phyloP scores from a whole-genome alignment of 2,797 vertebrate species.

The Acridotheres tristis region DNA sequence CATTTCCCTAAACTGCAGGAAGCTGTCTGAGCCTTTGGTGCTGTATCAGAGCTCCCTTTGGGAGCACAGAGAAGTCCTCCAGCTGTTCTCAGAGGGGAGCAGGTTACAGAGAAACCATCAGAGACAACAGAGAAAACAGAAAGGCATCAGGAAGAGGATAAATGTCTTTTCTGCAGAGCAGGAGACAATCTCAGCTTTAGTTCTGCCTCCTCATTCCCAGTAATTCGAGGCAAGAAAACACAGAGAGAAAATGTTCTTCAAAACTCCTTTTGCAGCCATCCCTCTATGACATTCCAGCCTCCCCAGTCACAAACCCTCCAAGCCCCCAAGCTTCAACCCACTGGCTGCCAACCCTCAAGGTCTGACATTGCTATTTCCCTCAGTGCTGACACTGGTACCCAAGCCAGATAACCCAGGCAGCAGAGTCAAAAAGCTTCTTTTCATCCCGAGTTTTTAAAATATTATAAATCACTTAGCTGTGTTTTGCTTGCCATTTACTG shows the following conservation, averaged over 20 bases:
- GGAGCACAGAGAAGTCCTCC: not conserved
- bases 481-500: slow-evolving; percentile 5
- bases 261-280: not conserved
- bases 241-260: not conserved
- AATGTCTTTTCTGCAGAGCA: not conserved
- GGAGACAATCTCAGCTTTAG: not conserved
- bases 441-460: not conserved
- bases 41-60: not conserved
- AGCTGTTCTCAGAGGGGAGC: not conserved
- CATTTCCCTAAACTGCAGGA: not conserved
- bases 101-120: not conserved
- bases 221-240: not conserved
- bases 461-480: not conserved
- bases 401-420: not conserved
- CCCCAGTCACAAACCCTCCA: not conserved
- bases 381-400: not conserved
- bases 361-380: not conserved
- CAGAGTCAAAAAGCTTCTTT: not conserved
- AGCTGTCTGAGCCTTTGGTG: not conserved
- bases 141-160: not conserved
- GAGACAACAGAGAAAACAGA: not conserved
- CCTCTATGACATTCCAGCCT: not conserved
- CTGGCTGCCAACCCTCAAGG: not conserved
- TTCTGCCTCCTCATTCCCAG: not conserved
- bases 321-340: not conserved